A percentile compares a stretch with the other conserved stretches of the same genome.
Evolutionary conservation across 2,797 vertebrate species (phyloP).

Genomic region (Phrynocephalus vlangalii): DNA sequence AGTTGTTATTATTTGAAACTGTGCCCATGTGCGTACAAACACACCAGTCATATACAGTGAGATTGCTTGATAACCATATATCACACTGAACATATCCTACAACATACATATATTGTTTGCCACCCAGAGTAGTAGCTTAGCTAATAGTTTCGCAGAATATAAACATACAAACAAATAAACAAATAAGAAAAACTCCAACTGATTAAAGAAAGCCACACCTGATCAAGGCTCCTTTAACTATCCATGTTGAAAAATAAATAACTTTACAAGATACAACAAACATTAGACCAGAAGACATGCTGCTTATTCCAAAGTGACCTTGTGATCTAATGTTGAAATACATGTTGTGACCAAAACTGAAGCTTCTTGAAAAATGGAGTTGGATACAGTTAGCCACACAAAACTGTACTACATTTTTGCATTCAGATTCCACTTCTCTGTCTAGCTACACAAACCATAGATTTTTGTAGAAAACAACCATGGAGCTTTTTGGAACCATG

Average conservation of each 20-base stretch:
- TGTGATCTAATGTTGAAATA: neutral
- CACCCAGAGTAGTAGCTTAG: too few species aligned
- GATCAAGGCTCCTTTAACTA: neutral
- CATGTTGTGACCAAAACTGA: neutral
- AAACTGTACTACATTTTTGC: neutral
- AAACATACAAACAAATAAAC: neutral
- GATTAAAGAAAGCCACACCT: neutral
- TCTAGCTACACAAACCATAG: neutral
- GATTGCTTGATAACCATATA: too few species aligned
- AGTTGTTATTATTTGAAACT: too few species aligned
- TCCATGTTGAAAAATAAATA: neutral
- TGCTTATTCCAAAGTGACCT: conserved; percentile 16
- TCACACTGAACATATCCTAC: too few species aligned
- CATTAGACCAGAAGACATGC: neutral
- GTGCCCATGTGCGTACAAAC: too few species aligned
- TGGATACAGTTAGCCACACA: neutral
- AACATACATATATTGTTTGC: too few species aligned
- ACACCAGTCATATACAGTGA: too few species aligned
- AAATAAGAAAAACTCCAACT: neutral
- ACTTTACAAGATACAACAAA: neutral
- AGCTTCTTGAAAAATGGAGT: neutral
- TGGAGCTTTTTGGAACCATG: neutral
- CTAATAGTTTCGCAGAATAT: too few species aligned
- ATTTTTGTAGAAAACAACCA: neutral
- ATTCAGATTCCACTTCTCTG: neutral